Conservation (phyloP, 1,140 invertebrate species). For the Tetramorium alpestre region DNA sequence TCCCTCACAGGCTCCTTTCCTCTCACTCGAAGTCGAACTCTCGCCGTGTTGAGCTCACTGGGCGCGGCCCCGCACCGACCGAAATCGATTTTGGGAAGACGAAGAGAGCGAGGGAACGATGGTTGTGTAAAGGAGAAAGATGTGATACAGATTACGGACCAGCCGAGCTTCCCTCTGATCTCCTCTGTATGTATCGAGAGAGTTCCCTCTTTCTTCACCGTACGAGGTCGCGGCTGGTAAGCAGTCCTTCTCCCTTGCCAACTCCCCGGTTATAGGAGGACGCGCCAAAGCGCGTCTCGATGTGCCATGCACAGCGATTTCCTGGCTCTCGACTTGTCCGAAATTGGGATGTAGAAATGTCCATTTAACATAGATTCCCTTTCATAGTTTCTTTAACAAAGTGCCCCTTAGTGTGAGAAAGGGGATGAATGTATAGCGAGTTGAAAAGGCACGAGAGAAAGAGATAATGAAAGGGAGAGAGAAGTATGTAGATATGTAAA, state of each 20-base stretch:
- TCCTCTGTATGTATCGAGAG: slow-evolving; percentile 72
- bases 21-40: slow-evolving; percentile 72
- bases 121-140: slow-evolving; percentile 69
- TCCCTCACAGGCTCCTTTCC: slow-evolving; percentile 24
- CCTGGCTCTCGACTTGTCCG: background rate
- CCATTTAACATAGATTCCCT: background rate
- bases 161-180: slow-evolving; percentile 77
- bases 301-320: slow-evolving; percentile 41
- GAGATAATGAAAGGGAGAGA: too few relatives aligned
- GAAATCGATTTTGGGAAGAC: slow-evolving; percentile 85
- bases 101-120: slow-evolving; percentile 73
- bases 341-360: slow-evolving; percentile 5
- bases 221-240: slow-evolving; percentile 47
- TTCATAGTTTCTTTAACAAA: background rate
- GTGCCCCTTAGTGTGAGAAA: too few relatives aligned
- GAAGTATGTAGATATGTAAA: too few relatives aligned
- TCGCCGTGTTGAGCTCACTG: slow-evolving; percentile 76
- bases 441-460: too few relatives aligned
- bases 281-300: slow-evolving; percentile 20
- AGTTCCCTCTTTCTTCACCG: slow-evolving; percentile 57
- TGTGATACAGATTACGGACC: slow-evolving; percentile 81
- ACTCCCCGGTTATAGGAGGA: slow-evolving; percentile 13
- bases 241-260: slow-evolving; percentile 21
- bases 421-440: too few relatives aligned
- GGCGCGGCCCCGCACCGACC: slow-evolving; percentile 80